A percentile compares a stretch with the other conserved stretches of the same genome.
Evolutionary conservation across 2,113 vertebrate genomes (phyloP).

Genomic region (Ptyas mucosa): DNA sequence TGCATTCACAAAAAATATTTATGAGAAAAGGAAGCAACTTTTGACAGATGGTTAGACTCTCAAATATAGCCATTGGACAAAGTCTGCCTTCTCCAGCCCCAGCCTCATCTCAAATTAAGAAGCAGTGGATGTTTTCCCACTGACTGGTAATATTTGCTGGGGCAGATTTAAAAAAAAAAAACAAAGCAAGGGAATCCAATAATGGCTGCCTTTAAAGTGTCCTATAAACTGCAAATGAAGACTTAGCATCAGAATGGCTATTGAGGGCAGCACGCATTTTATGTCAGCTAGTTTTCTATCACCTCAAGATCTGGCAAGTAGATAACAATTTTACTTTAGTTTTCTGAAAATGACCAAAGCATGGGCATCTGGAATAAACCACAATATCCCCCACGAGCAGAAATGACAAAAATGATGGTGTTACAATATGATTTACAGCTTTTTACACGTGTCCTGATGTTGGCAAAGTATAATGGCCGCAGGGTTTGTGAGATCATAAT

Average conservation of each 20-base stretch:
- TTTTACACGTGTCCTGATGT: neutral
- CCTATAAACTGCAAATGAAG: neutral
- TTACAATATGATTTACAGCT: neutral
- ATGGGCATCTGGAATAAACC: neutral
- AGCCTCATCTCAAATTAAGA: neutral
- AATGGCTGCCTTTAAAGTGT: neutral
- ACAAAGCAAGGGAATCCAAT: neutral
- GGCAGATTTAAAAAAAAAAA: neutral
- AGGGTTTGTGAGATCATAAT: neutral
- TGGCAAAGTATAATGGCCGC: neutral
- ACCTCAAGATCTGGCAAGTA: neutral
- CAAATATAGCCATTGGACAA: neutral
- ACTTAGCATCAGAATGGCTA: neutral
- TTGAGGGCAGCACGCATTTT: neutral
- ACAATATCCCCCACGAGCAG: neutral
- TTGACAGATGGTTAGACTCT: neutral
- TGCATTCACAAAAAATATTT: neutral
- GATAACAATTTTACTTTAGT: neutral
- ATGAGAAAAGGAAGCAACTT: neutral
- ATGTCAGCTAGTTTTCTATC: neutral
- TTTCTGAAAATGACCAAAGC: neutral
- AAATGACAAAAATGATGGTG: neutral
- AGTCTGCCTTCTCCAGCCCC: neutral
- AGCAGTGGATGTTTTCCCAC: neutral
- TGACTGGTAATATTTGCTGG: neutral